These are phyloP conservation scores for Oncorhynchus kisutch DNA, from an alignment of 2,113 vertebrate genomes.

Conservation along the genomic window DNA sequence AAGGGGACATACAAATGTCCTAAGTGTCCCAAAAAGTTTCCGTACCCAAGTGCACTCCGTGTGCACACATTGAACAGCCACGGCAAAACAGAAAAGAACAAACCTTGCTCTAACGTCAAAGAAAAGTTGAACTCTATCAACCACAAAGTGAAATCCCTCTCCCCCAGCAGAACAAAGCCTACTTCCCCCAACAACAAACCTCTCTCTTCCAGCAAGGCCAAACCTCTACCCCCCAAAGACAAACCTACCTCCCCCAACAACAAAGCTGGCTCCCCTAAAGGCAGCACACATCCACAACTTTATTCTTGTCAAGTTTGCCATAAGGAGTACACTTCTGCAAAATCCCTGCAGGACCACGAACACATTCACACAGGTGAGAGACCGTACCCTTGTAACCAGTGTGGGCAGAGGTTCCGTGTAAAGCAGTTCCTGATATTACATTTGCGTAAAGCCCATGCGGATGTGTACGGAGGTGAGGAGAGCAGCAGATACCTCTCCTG, in stretches of 20 bases:
- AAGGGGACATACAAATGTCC: conserved; percentile 20
- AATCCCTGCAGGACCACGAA: neutral
- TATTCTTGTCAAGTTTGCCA: conserved; percentile 10
- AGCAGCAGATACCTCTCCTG: conserved; percentile 14
- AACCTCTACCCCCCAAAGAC: neutral
- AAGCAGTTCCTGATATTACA: conserved; percentile 3
- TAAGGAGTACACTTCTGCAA: neutral
- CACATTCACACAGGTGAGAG: neutral
- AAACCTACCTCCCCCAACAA: neutral
- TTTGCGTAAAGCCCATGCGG: conserved; percentile 1
- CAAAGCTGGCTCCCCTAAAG: neutral
- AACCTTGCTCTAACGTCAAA: too few species aligned
- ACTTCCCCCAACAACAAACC: neutral
- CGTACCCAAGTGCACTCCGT: neutral
- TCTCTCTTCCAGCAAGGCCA: too few species aligned
- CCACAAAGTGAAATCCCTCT: too few species aligned
- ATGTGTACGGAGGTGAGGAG: neutral
- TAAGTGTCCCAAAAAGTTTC: conserved; percentile 41
- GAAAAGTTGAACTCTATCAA: neutral
- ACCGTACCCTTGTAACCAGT: conserved; percentile 13
- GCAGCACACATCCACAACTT: neutral
- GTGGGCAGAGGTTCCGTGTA: conserved; percentile 24
- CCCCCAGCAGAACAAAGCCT: neutral
- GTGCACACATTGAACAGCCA: conserved; percentile 1
- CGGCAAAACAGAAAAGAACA: neutral